phyloP scores from a whole-genome alignment of 2,113 vertebrate species.

The Lasiurus borealis region DNA sequence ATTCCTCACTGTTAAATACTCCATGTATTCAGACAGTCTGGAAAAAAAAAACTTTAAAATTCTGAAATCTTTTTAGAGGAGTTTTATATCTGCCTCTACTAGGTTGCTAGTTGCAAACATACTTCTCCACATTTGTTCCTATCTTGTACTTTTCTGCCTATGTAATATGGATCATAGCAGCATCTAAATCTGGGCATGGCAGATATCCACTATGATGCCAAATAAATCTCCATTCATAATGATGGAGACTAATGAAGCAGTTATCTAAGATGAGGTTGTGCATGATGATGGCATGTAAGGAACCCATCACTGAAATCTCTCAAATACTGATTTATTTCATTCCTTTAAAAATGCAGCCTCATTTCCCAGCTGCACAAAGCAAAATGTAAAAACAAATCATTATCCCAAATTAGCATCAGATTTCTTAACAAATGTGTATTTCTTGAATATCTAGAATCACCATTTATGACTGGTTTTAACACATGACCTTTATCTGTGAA shows the following conservation, averaged over 20 bases:
- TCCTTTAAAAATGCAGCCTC: not conserved
- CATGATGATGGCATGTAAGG: not conserved
- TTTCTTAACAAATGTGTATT: slow-evolving; percentile 35
- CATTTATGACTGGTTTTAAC: not conserved
- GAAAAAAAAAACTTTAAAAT: slow-evolving; percentile 30
- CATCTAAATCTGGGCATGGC: not conserved
- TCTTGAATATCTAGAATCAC: slow-evolving; percentile 21
- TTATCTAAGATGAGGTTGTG: not conserved
- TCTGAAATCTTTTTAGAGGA: slow-evolving; percentile 19
- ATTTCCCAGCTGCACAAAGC: not conserved
- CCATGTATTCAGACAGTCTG: not conserved
- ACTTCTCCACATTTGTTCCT: not conserved
- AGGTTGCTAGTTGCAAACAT: not conserved
- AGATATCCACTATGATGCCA: not conserved
- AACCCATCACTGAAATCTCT: not conserved
- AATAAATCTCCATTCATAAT: not conserved
- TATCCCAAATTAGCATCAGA: not conserved
- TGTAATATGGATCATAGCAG: not conserved
- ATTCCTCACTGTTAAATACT: not conserved
- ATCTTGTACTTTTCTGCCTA: not conserved
- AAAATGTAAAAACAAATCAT: not conserved
- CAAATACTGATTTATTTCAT: not conserved
- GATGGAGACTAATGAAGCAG: not conserved
- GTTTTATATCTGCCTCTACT: not conserved
- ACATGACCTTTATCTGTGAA: not conserved